Conservation (phyloP, 2,113 vertebrate species). For the Typhlomys cinereus region DNA sequence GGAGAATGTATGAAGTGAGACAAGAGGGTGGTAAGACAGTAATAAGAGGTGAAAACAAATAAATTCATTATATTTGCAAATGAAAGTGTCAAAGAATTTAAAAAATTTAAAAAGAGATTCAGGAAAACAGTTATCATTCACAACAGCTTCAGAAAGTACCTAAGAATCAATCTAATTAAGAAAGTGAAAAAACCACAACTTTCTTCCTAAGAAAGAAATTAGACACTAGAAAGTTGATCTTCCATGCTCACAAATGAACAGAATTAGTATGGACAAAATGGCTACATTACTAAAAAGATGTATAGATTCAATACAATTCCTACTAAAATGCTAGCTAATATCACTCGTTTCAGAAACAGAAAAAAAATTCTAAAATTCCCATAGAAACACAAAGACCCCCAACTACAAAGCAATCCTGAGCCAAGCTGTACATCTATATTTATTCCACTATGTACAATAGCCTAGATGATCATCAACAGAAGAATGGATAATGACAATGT, state of each 20-base stretch:
- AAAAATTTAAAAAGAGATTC: no score
- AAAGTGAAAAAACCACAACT: not conserved
- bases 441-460: not conserved
- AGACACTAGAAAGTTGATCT: not conserved
- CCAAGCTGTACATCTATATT: not conserved
- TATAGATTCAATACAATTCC: not conserved
- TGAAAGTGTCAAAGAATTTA: no score
- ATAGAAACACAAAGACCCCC: not conserved
- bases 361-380: not conserved
- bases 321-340: not conserved
- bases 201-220: not conserved
- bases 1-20: no score
- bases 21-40: no score
- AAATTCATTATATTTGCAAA: no score
- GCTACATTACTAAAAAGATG: not conserved
- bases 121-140: not conserved
- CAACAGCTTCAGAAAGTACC: not conserved
- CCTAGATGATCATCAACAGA: not conserved
- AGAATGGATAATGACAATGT: not conserved
- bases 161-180: not conserved
- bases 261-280: not conserved
- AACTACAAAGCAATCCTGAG: not conserved
- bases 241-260: not conserved
- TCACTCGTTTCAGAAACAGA: not conserved
- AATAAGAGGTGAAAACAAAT: no score